Base-by-base conservation (phyloP, 2,113 vertebrate genomes). In the Sinosuthora webbiana region DNA sequence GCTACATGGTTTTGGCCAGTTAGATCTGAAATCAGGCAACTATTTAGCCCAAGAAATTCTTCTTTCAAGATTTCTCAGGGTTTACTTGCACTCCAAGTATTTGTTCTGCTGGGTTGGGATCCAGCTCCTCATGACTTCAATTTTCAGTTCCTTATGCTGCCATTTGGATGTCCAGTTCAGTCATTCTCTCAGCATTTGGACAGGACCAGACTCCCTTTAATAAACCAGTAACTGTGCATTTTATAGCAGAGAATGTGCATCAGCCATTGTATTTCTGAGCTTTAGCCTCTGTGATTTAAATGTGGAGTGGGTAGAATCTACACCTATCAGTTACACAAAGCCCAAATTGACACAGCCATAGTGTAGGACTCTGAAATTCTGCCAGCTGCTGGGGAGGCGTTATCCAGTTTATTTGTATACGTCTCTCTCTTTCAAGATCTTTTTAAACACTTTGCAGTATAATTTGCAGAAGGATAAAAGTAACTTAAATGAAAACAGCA, bases 341-440 rank as follows among this genome's bases (percentile, higher is more conserved):
- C 74, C 78, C 81, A 85, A 3, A 87, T 63, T 79, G 69, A 79
- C 63, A 93, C 45, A 95, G 59, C 59, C 47, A 37, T 87, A 80
- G 69, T 55, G 75, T 49, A 56, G 92, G 79, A 96, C 63, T 95
- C 63, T 44, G 90, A 96, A 77, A 93, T n/a, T 57, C 59, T 88
- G 84, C 93, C 92, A 96, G 2, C 64, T 83, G 85, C 76, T 81
- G 52, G 85, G 89, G 88, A 95, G 82, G 68, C 19, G 24, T 93
- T 95, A 83, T 55, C 56, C 60, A 63, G 71, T 87, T 94, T 95
- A 88, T 95, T 93, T 93, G 82, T 80, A 33, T 89, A 65, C 49
- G 42, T 47, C 71, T 83, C 23, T 92, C 42, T 84, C 92, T 83
- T 86, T 94, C 79, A 93, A 60, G 60, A 92, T 92, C 30, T 74